Evolutionary conservation across 2,888 invertebrate species (phyloP), one percentile per base, ranked within the genome.

Genomic region (Carpatolechia fugitivella): DNA sequence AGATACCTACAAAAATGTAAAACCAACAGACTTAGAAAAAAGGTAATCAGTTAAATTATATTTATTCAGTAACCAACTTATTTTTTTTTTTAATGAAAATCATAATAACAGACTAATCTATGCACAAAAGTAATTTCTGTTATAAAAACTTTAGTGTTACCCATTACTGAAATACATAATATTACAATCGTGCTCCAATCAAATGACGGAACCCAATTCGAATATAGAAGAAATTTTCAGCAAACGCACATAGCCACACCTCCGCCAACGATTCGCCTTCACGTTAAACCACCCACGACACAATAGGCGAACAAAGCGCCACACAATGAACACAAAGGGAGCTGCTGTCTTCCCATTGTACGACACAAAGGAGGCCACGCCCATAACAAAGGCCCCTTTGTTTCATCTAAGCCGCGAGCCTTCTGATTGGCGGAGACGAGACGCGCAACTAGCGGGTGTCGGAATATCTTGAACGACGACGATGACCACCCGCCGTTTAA

Each of bases 291-390:
- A 72, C 70, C 67, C 72, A 61, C 66, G 56, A 64, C 62, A 69
- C 68, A 74, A 70, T 65, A 61, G 63, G 61, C 75, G 61, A 75
- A 85, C 83, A 85, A 85, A 67, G 58, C 70, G 65, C 69, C 77
- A 58, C 61, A 85, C 82, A 85, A 88, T 74, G 74, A 66, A 63
- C 59, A 88, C 85, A 89, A 89, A 82, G 83, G 83, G 81, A 65
- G 65, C 69, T 58, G 69, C 81, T 81, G 78, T 86, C 89, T 82
- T 86, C 83, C 90, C 76, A 88, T 89, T 90, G 90, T 89, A 60
- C 80, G 66, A 67, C 69, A 90, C 89, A 89, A 90, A 62, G 72
- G 63, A 68, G 57, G 78, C 85, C 76, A 65, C 85, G 83, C 87
- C 89, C 80, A 65, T 68, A 71, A 76, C 80, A 80, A 78, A 78